These are phyloP conservation scores for Holothuria leucospilota DNA, from an alignment of 53 echinoderm and acorn worm species.

Conservation along the genomic window DNA sequence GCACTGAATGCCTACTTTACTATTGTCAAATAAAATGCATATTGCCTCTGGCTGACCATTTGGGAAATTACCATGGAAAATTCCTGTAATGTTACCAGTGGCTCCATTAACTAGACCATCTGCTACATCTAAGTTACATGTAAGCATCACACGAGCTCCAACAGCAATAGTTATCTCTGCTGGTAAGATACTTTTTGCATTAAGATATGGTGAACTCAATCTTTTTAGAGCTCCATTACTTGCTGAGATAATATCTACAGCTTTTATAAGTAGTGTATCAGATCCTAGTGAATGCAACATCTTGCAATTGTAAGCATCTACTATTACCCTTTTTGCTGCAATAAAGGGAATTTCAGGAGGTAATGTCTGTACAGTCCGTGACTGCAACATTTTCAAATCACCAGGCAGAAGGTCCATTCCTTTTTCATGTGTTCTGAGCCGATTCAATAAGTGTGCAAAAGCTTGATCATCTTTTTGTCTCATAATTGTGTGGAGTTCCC, in stretches of 20 bases:
- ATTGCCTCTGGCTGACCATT: too few species aligned
- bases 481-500: conserved; percentile 38
- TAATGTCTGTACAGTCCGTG: conserved; percentile 60
- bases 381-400: conserved; percentile 49
- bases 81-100: too few species aligned
- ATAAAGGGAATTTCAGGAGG: conserved; percentile 55
- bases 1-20: too few species aligned
- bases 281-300: conserved; percentile 39
- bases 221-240: neutral
- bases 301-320: conserved; percentile 57
- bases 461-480: conserved; percentile 44
- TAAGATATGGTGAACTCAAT: neutral
- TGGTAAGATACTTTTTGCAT: conserved; percentile 16
- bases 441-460: conserved; percentile 48
- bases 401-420: conserved; percentile 48
- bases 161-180: conserved; percentile 40
- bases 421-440: conserved; percentile 38
- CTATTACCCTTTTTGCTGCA: conserved; percentile 52
- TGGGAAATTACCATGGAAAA: too few species aligned
- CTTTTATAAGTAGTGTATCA: conserved; percentile 37
- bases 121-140: too few species aligned
- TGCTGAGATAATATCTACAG: neutral
- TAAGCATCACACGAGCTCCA: neutral
- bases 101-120: too few species aligned
- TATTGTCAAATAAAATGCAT: too few species aligned